Evolutionary conservation across 2,113 vertebrate genomes (phyloP), one percentile per base, ranked within the genome.

Genomic region (Dipodomys ordii): DNA sequence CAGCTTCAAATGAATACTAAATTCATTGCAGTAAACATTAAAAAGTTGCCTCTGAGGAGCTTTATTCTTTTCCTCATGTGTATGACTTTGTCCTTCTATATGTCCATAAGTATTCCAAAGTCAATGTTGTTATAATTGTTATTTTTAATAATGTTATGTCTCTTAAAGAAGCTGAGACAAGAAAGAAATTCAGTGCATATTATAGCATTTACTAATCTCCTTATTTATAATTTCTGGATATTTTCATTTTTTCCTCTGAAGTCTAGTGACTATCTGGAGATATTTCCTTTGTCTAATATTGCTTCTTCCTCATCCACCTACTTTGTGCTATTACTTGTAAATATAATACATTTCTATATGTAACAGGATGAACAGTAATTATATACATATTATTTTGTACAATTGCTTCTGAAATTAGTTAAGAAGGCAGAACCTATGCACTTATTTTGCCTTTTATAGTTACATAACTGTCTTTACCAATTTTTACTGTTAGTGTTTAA

Each of bases 11-110:
- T 64, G 53, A 4, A 64, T 44, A 82, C 28, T 44, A 79, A 90
- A 16, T 96, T 77, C 94, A 95, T 91, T 87, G 71, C n/a, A 71
- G 32, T 49, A 39, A 91, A 87, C 44, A 92, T 62, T 53, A 83
- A 83, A 88, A 85, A 69, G 9, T 74, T 83, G 73, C 23, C 83
- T 6, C 46, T 49, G 68, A 13, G 60, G 13, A 90, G 44, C 13
- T 92, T 92, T 83, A 81, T 82, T 85, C 13, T 5, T 27, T 91
- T 82, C 62, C 13, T 35, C 6, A 81, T 73, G 35, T 81, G 15
- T 90, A 27, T 88, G 22, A 76, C 62, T 79, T 74, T 96, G 27
- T 68, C 68, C 28, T 35, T 46, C 27, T 76, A 83, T 2, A 87
- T 73, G 65, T 46, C 12, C 60, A 73, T 79, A 89, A 90, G 83